phyloP scores from a whole-genome alignment of 2,113 vertebrate species.

The Aspiorhynchus laticeps region DNA sequence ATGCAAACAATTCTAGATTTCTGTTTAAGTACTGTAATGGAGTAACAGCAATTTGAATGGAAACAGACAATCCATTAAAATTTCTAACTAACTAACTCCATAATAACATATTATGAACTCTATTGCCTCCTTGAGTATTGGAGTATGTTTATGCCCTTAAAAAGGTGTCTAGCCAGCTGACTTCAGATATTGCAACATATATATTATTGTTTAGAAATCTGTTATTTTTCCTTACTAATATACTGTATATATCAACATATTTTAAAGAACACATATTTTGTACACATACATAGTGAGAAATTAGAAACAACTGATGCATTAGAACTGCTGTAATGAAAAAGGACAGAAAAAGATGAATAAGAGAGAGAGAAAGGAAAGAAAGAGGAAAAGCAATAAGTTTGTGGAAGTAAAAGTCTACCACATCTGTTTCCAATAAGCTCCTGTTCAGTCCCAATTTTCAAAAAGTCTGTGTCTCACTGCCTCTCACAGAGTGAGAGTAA shows the following conservation, averaged over 20 bases:
- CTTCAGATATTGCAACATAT: background rate
- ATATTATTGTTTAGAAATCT: too few species aligned
- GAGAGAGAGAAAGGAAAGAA: background rate
- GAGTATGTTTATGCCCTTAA: too few species aligned
- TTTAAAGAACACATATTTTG: background rate
- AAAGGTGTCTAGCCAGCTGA: background rate
- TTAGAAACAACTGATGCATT: background rate
- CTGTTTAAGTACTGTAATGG: too few species aligned
- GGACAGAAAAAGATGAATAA: too few species aligned
- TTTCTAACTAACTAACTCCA: too few species aligned
- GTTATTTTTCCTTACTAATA: background rate
- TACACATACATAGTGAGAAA: background rate
- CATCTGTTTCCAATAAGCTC: constrained; percentile 59
- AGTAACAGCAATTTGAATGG: too few species aligned
- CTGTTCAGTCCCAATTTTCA: constrained; percentile 32
- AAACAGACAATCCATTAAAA: too few species aligned
- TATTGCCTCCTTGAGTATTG: too few species aligned
- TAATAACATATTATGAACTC: too few species aligned
- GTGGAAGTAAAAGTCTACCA: constrained; percentile 12
- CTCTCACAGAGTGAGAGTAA: too few species aligned
- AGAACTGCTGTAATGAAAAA: background rate
- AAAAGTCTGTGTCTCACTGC: constrained; percentile 44
- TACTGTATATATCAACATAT: too few species aligned
- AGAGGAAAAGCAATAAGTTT: constrained; percentile 1
- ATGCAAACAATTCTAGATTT: too few species aligned